phyloP scores from a whole-genome alignment of 2,888 invertebrate genomes.

The Drosophila prostipennis region DNA sequence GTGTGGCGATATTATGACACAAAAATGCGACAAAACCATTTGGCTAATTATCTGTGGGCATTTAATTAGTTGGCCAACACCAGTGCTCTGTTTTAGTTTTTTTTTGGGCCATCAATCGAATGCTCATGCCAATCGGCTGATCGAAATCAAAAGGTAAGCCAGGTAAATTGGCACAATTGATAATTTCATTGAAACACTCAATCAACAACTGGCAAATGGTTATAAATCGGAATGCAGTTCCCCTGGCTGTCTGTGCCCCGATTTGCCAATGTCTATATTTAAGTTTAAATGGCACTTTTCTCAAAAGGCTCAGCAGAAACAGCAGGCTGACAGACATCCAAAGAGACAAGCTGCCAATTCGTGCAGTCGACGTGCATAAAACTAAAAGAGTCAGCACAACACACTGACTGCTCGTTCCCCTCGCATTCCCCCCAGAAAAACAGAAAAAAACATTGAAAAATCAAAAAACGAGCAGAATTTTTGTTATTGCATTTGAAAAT shows the following conservation, averaged over 20 bases:
- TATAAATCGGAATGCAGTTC: conserved; percentile 61
- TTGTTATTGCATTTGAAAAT: conserved; percentile 77
- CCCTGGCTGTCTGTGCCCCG: conserved; percentile 4
- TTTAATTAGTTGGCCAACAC: conserved; percentile 60
- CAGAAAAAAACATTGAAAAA: conserved; percentile 53
- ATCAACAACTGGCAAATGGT: conserved; percentile 72
- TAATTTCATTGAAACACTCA: conserved; percentile 76
- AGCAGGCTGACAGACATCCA: conserved; percentile 70
- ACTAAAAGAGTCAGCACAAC: conserved; percentile 75
- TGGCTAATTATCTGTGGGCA: conserved; percentile 54
- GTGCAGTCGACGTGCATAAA: conserved; percentile 74
- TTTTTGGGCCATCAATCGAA: conserved; percentile 21
- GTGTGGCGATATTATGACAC: conserved; percentile 41
- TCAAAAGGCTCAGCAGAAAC: conserved; percentile 67
- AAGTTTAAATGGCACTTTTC: conserved; percentile 79
- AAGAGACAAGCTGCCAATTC: conserved; percentile 77
- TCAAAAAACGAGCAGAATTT: conserved; percentile 69
- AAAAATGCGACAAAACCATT: conserved; percentile 58
- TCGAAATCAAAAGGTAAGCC: conserved; percentile 13
- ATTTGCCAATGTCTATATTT: conserved; percentile 72
- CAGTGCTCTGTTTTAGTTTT: not conserved
- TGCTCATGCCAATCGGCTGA: not conserved
- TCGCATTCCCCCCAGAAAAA: no score
- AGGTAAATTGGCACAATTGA: conserved; percentile 70
- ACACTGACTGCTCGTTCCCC: not conserved